Evolutionary conservation across 2,888 invertebrate genomes (phyloP), one percentile per base, ranked within the genome.

Genomic region (Entomobrya multifasciata): DNA sequence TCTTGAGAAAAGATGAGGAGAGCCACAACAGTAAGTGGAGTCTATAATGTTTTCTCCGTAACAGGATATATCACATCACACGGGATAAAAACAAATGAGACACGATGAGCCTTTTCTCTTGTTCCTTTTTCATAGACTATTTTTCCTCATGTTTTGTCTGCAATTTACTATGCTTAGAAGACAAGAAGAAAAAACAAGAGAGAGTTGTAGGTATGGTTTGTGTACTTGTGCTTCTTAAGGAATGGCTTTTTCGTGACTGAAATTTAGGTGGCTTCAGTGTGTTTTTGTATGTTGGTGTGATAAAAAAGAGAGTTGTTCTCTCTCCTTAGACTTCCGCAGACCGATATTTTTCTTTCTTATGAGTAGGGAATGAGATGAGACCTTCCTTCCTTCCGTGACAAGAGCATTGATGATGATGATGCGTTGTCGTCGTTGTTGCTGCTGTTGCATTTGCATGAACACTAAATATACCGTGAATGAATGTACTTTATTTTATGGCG

Each of bases 181-280:
- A 67, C 20, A 67, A 11, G 30, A 62, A 30, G 62, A 49, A 25
- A 70, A 70, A 22, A 49, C 44, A 44, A 36, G 3, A 70, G n/a
- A 47, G 49, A 70, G 70, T 49, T 49, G 49, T n/a, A 13, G 13
- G 15, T 5, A 27, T 13, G 25, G n/a, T n/a, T n/a, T 17, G 22
- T 6, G 55, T 17, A 20, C 70, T 15, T 6, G 55, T 17, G 5
- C 70, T 15, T 70, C 49, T 47, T 70, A 70, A 82, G 82, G 36
- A 82, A 82, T 62, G 74, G 74, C 49, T 60, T 82, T 82, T 82
- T 30, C 74, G 82, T 72, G 57, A 60, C 82, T 74, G 47, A 72
- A 81, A 70, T 81, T 72, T 72, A 72, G 72, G 72, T 41, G 13
- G 17, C 67, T 65, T 47, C 47, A 3, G 78, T 47, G 44, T 65